Conservation (phyloP, 2,888 invertebrate genomes). For the Chouioia cunea region DNA sequence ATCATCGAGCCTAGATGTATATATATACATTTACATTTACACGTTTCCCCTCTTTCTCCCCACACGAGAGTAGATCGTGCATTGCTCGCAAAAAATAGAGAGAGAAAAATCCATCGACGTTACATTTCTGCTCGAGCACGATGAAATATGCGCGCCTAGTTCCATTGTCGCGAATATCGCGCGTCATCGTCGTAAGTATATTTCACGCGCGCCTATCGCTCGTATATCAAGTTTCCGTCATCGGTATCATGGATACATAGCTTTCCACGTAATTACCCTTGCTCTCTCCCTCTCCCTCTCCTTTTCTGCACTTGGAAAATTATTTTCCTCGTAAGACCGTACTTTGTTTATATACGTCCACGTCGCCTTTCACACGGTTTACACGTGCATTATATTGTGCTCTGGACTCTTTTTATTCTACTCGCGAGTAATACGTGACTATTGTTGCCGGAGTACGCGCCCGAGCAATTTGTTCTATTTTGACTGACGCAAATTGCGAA, state of each 20-base stretch:
- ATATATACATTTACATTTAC: too few species aligned
- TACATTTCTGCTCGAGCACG: background rate
- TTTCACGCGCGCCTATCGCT: slow-evolving; percentile 31
- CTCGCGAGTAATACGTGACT: slow-evolving; percentile 19
- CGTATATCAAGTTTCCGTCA: slow-evolving; percentile 26
- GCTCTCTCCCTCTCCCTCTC: slow-evolving; percentile 4
- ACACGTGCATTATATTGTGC: background rate
- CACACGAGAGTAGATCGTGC: too few species aligned
- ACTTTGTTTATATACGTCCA: background rate
- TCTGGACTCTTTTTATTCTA: background rate
- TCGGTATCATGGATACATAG: slow-evolving; percentile 16
- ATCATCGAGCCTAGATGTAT: too few species aligned
- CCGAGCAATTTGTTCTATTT: slow-evolving; percentile 20
- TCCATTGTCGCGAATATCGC: slow-evolving; percentile 36
- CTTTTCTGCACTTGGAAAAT: slow-evolving; percentile 12
- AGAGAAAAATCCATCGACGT: slow-evolving; percentile 12
- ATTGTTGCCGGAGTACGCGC: slow-evolving; percentile 9
- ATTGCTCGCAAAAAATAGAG: background rate
- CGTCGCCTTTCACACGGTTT: slow-evolving; percentile 3
- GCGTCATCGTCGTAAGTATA: slow-evolving; percentile 42
- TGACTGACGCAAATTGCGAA: slow-evolving; percentile 9
- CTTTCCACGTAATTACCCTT: background rate
- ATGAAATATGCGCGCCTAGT: slow-evolving; percentile 16
- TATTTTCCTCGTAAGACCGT: slow-evolving; percentile 17
- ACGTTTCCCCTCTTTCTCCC: too few species aligned